Conservation (phyloP, 2,888 invertebrate species). For the Meliscaeva auricollis region DNA sequence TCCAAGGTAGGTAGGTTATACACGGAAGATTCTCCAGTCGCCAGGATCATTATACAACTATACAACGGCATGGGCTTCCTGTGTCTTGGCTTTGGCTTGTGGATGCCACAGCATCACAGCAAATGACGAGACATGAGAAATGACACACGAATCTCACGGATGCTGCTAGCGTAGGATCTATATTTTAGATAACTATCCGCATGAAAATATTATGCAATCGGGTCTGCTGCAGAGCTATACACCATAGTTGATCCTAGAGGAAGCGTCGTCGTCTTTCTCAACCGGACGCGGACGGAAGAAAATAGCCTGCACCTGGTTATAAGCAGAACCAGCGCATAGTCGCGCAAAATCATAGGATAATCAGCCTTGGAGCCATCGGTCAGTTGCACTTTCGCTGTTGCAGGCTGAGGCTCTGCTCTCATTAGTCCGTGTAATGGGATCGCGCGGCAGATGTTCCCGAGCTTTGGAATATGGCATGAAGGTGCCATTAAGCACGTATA, state of each 20-base stretch:
- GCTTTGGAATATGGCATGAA: constrained; percentile 35
- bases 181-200: constrained; percentile 69
- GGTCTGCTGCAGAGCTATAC: background rate
- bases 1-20: background rate
- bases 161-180: constrained; percentile 62
- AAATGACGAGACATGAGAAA: constrained; percentile 73
- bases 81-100: constrained; percentile 23
- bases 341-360: constrained; percentile 65
- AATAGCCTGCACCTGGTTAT: constrained; percentile 62
- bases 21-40: constrained; percentile 52
- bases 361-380: constrained; percentile 63
- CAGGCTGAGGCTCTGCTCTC: constrained; percentile 47
- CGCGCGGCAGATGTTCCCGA: constrained; percentile 66
- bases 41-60: constrained; percentile 48
- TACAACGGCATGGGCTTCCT: constrained; percentile 47
- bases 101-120: constrained; percentile 31
- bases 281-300: constrained; percentile 14
- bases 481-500: constrained; percentile 63
- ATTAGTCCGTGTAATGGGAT: constrained; percentile 65
- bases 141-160: constrained; percentile 71
- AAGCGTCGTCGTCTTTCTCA: background rate
- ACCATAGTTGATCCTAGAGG: constrained; percentile 20
- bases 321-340: constrained; percentile 3
- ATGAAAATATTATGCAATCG: constrained; percentile 66
- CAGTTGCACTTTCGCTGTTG: constrained; percentile 66